phyloP scores from a whole-genome alignment of 1,140 invertebrate species.

The Drosophila hydei region DNA sequence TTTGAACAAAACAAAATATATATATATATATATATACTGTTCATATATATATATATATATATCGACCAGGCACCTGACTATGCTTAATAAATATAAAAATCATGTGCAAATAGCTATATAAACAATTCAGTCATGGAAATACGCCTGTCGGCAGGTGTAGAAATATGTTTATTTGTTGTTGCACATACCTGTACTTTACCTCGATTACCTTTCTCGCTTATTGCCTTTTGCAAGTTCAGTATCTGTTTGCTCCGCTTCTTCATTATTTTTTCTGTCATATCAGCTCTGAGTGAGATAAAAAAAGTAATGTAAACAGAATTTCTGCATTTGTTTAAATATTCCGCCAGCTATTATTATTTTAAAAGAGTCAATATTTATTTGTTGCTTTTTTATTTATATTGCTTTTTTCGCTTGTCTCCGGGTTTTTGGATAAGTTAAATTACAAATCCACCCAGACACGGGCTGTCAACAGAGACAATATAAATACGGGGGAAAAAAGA shows the following conservation, averaged over 20 bases:
- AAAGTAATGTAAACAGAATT: slow-evolving; percentile 44
- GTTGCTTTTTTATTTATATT: slow-evolving; percentile 53
- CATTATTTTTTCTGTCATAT: slow-evolving; percentile 3
- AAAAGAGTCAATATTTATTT: slow-evolving; percentile 55
- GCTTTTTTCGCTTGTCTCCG: slow-evolving; percentile 16
- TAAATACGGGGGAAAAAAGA: slow-evolving; percentile 12
- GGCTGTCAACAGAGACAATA: slow-evolving; percentile 18
- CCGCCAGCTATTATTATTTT: slow-evolving; percentile 32
- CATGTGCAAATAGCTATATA: neutral
- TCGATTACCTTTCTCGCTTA: slow-evolving; percentile 16
- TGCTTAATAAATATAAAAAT: neutral
- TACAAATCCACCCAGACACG: slow-evolving; percentile 6
- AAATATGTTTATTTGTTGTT: slow-evolving; percentile 5
- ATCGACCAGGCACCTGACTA: neutral
- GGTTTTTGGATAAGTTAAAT: neutral
- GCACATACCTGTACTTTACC: neutral
- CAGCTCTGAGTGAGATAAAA: slow-evolving; percentile 13
- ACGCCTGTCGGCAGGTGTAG: neutral
- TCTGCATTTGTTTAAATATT: slow-evolving; percentile 58
- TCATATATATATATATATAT: neutral
- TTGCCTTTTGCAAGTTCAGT: slow-evolving; percentile 20
- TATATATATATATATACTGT: neutral
- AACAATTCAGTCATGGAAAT: neutral
- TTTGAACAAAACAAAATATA: too few species aligned
- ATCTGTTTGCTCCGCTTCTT: neutral